phyloP scores from a whole-genome alignment of 1,140 invertebrate genomes.

The Holcopasites calliopsidis region DNA sequence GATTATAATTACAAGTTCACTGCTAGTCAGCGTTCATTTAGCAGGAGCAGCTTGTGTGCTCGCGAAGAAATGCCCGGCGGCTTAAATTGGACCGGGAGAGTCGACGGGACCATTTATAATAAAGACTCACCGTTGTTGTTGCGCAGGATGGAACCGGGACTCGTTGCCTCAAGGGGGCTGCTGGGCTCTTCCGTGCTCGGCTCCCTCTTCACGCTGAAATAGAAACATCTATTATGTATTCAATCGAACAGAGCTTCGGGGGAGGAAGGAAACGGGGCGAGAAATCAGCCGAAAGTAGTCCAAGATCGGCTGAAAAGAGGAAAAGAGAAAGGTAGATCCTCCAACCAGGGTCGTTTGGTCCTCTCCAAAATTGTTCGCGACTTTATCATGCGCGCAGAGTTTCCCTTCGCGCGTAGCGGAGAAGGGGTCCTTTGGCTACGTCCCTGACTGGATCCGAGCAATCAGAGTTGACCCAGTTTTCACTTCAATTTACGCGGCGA shows the following conservation, averaged over 20 bases:
- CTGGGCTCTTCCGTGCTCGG: conserved; percentile 79
- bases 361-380: too few relatives aligned
- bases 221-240: conserved; percentile 74
- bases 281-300: conserved; percentile 47
- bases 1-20: not conserved
- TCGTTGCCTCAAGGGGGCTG: conserved; percentile 81
- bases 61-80: conserved; percentile 3
- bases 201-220: conserved; percentile 81
- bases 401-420: conserved; percentile 9
- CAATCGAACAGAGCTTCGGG: conserved; percentile 22
- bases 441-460: conserved; percentile 57
- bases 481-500: conserved; percentile 58
- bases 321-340: not conserved
- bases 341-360: conserved; percentile 15
- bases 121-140: conserved; percentile 78
- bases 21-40: not conserved
- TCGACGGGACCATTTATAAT: conserved; percentile 39
- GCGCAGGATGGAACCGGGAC: conserved; percentile 78
- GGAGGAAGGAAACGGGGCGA: not conserved
- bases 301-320: conserved; percentile 44
- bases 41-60: not conserved
- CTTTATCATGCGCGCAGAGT: too few relatives aligned
- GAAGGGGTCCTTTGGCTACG: conserved; percentile 54
- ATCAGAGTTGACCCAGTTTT: conserved; percentile 67
- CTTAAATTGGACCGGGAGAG: conserved; percentile 30